Evolutionary conservation across 1,140 invertebrate genomes (phyloP).

Genomic region (Drosophila pallidifrons): DNA sequence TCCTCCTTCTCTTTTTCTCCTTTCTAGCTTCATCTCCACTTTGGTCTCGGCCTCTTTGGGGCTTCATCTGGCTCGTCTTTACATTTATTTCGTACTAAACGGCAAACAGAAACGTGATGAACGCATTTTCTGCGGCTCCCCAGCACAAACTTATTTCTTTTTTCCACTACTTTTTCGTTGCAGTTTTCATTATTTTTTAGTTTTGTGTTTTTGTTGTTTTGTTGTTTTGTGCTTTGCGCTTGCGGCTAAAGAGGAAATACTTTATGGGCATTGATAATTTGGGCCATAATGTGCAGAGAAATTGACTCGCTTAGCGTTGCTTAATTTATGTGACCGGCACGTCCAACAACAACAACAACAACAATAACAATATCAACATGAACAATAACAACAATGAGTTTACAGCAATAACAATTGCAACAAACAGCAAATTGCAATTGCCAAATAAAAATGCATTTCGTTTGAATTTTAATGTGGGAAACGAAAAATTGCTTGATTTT

Average conservation of each 20-base stretch:
- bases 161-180: neutral
- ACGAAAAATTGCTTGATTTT: slow-evolving; percentile 1
- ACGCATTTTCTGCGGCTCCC: slow-evolving; percentile 66
- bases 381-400: too few species aligned
- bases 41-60: slow-evolving; percentile 13
- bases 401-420: slow-evolving; percentile 2
- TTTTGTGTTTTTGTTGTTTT: neutral
- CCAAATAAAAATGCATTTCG: neutral
- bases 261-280: slow-evolving; percentile 78
- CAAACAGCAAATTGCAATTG: neutral
- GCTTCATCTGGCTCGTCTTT: slow-evolving; percentile 37
- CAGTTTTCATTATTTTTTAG: neutral
- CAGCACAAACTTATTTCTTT: neutral
- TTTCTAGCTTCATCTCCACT: neutral
- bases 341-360: slow-evolving; percentile 4
- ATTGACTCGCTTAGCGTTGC: slow-evolving; percentile 67
- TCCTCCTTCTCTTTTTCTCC: neutral
- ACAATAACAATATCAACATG: neutral
- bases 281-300: slow-evolving; percentile 75
- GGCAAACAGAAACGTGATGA: slow-evolving; percentile 65
- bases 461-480: neutral
- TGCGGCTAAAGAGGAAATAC: slow-evolving; percentile 66
- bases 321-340: slow-evolving; percentile 64
- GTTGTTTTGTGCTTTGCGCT: slow-evolving; percentile 16
- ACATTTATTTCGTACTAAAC: slow-evolving; percentile 69